Conservation (phyloP, 2,888 invertebrate species). For the Sycophila texana region DNA sequence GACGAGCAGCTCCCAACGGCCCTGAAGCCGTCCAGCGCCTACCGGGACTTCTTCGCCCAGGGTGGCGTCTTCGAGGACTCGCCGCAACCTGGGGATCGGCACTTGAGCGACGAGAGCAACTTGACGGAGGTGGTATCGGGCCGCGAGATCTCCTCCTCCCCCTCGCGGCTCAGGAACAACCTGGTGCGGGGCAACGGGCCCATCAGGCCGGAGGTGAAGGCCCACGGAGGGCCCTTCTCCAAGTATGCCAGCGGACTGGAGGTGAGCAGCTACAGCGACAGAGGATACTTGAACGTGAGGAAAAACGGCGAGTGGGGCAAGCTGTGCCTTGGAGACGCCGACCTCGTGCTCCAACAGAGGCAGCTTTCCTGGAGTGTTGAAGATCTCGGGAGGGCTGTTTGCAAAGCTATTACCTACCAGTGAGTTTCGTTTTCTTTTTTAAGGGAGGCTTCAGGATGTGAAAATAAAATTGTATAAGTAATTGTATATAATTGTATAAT, state of each 20-base stretch:
- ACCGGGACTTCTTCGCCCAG: slow-evolving; percentile 31
- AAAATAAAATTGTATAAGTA: no score
- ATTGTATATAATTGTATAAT: no score
- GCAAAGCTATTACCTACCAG: slow-evolving; percentile 86
- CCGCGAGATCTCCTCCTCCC: slow-evolving; percentile 64
- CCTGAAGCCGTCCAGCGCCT: slow-evolving; percentile 19
- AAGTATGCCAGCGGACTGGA: slow-evolving; percentile 63
- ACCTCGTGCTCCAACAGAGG: slow-evolving; percentile 79
- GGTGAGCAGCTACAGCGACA: slow-evolving; percentile 68
- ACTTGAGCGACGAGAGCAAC: slow-evolving; percentile 30
- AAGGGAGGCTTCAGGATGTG: no score
- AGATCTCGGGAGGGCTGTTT: slow-evolving; percentile 85
- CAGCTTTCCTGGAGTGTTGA: slow-evolving; percentile 81
- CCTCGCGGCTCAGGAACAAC: slow-evolving; percentile 37
- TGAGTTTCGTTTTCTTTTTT: slow-evolving; percentile 73
- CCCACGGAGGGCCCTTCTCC: slow-evolving; percentile 46
- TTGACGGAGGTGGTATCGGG: slow-evolving; percentile 60
- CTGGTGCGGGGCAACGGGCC: slow-evolving; percentile 50
- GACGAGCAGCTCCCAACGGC: slow-evolving; percentile 41
- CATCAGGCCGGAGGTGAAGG: slow-evolving; percentile 58
- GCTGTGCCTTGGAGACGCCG: slow-evolving; percentile 83
- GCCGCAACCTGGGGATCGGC: background rate
- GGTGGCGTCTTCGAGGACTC: slow-evolving; percentile 10
- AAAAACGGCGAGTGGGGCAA: slow-evolving; percentile 88
- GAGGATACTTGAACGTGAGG: slow-evolving; percentile 84